Evolutionary conservation across 2,888 invertebrate species (phyloP), one percentile per base, ranked within the genome.

Genomic region (Calameuta pallipes): DNA sequence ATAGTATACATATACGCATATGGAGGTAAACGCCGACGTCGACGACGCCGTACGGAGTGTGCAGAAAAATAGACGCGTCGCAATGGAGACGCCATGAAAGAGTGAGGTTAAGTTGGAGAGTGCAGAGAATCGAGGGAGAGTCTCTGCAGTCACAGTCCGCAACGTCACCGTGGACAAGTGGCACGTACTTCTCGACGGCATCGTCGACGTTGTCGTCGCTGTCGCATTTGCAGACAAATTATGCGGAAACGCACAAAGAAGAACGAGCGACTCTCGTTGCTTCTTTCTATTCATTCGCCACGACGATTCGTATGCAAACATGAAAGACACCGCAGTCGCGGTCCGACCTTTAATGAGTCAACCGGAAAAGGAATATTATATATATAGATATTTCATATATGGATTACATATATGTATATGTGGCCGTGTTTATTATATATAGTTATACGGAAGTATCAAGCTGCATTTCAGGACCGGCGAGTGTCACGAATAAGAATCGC

Each of bases 161-260:
- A 56, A 23, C 56, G 56, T 56, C 56, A 56, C 56, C 23, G 56
- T 9, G 56, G 56, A 56, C 56, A 56, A 56, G 56, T 56, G 23
- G 56, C 56, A 56, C 56, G 56, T 23, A 56, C 23, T 56, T 0
- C 56, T 56, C 56, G 56, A 56, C 73, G 79, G 36, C 23, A 0
- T 74, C 74, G 74, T 74, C 74, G 30, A n/a, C 74, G 34, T 11
- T 9, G 74, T 74, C 34, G 74, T 11, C 74, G 71, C 76, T 78
- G 80, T 83, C 76, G 82, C 84, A 80, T 83, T 82, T 81, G 85
- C 83, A 84, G 87, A 88, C 88, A 87, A 88, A 88, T 88, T 88
- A 87, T 87, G 87, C 84, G 88, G 88, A 88, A 88, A 80, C 82
- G 85, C 80, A 84, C 84, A 86, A 85, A 82, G 82, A 87, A 83